Base-by-base conservation (phyloP, 1,140 invertebrate genomes). In the Psix sp. region DNA sequence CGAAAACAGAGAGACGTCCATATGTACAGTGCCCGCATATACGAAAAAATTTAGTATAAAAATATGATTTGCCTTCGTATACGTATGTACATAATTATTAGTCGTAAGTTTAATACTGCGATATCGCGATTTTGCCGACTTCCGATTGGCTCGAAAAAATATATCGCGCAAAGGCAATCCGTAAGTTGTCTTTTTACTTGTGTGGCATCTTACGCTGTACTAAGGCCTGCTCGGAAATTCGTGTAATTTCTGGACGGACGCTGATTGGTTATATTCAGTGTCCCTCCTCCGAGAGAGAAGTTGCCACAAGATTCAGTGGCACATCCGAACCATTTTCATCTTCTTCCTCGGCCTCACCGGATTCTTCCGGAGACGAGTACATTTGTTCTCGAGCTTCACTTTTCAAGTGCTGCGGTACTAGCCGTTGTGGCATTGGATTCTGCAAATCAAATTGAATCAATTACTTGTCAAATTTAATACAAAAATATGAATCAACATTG, bases 31-130 rank as follows among this genome's bases (percentile, higher is more conserved):
- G 59, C 51, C 60, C 65, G 56, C 40, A 42, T n/a, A 29, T n/a
- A 75, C 76, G 78, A 84, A 85, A 86, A 85, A 85, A 84, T 87
- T 86, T 87, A 79, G 78, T 87, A 86, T 85, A 86, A 86, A 86
- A 86, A 87, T 86, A 86, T 83, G 48, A 75, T 63, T 65, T 74
- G 51, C 74, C 40, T 60, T 77, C 65, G 75, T 82, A 72, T 77
- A 76, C 65, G 35, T 84, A 83, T 83, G 76, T 82, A 82, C 79
- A 79, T 40, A 39, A 56, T 80, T 80, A 77, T 81, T 82, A 33
- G 24, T 65, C 59, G 67, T 79, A 43, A 60, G 74, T 79, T 77
- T 85, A 86, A 86, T 85, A 85, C 85, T 86, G 84, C 67, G 75
- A 80, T 49, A 43, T 63, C 46, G 46, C 46, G 11, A 18, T 26